phyloP scores from a whole-genome alignment of 2,888 invertebrate species.

The Chelonus formosanus region DNA sequence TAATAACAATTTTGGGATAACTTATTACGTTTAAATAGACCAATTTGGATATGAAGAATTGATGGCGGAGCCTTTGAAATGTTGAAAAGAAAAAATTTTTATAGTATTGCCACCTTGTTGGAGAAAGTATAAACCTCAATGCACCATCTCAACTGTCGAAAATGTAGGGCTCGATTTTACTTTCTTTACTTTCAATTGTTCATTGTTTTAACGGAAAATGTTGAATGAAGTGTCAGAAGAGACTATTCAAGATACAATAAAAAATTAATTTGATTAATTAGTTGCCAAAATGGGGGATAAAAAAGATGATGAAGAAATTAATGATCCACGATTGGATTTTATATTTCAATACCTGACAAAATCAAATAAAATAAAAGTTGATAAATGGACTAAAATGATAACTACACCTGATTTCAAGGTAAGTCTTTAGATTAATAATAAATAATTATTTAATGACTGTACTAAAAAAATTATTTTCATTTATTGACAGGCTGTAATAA shows the following conservation, averaged over 20 bases:
- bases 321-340: conserved; percentile 81
- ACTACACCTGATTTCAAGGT: conserved; percentile 75
- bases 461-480: background rate
- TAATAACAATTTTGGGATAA: too few relatives aligned
- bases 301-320: conserved; percentile 60
- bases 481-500: conserved; percentile 66
- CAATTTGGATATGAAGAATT: too few relatives aligned
- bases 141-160: too few relatives aligned
- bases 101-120: too few relatives aligned
- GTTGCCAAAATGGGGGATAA: conserved; percentile 54
- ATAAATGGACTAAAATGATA: conserved; percentile 89
- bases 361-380: conserved; percentile 81
- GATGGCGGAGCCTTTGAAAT: too few relatives aligned
- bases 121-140: too few relatives aligned
- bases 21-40: too few relatives aligned
- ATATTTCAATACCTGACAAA: conserved; percentile 78
- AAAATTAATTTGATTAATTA: conserved; percentile 14
- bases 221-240: too few relatives aligned
- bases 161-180: too few relatives aligned
- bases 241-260: background rate
- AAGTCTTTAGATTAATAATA: conserved; percentile 41
- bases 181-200: too few relatives aligned
- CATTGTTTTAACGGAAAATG: too few relatives aligned
- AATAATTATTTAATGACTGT: conserved; percentile 17
- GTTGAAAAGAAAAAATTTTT: too few relatives aligned